Evolutionary conservation across 2,888 invertebrate genomes (phyloP).

Genomic region (Orthosia gothica): DNA sequence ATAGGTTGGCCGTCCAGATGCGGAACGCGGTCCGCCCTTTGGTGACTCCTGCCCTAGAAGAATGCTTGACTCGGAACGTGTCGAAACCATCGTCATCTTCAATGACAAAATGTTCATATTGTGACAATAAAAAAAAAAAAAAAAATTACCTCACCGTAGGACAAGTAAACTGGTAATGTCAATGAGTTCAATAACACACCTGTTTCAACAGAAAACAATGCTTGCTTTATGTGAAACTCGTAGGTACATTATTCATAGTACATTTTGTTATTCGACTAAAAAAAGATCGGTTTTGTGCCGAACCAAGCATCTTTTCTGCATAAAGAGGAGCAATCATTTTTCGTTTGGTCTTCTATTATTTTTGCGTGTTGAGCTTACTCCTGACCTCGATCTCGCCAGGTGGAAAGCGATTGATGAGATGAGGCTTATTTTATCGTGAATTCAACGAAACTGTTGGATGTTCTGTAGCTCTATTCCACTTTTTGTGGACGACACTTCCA

Average conservation of each 20-base stretch:
- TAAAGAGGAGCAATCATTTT: background rate
- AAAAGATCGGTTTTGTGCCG: background rate
- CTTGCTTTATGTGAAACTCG: background rate
- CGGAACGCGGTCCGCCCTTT: too few relatives aligned
- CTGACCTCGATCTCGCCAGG: too few relatives aligned
- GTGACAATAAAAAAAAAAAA: too few relatives aligned
- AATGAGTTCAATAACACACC: constrained; percentile 11
- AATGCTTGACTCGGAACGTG: background rate
- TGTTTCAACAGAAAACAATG: constrained; percentile 26
- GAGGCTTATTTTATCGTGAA: background rate
- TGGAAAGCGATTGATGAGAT: too few relatives aligned
- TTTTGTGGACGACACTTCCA: too few relatives aligned
- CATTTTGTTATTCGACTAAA: background rate
- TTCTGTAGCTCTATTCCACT: background rate
- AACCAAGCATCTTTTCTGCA: background rate
- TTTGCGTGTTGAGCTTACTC: too few relatives aligned
- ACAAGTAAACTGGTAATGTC: background rate
- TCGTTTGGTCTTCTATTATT: background rate
- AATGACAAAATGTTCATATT: background rate
- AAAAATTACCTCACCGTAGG: constrained; percentile 2
- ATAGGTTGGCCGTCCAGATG: too few relatives aligned
- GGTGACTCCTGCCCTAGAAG: too few relatives aligned
- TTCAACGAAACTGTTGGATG: background rate
- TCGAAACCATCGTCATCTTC: background rate
- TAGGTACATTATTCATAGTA: background rate